Conservation (phyloP, 2,888 invertebrate genomes). For the Tenthredo livida region DNA sequence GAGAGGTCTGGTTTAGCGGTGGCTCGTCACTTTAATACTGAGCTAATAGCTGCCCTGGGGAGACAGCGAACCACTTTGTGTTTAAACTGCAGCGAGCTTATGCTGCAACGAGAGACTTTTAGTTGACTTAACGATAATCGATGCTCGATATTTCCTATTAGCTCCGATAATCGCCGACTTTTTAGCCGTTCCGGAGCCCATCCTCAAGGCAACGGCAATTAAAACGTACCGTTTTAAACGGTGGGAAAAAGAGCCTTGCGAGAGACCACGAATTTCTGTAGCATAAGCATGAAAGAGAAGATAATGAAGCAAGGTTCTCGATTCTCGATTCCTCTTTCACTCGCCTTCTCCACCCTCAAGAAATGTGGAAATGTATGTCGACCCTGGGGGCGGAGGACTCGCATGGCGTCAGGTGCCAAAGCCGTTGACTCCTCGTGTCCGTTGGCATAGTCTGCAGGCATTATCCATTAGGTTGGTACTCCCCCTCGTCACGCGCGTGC, state of each 20-base stretch:
- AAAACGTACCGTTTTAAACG: background rate
- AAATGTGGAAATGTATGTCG: background rate
- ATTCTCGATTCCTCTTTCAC: background rate
- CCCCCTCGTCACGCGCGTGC: conserved; percentile 48
- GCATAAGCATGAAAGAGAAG: too few relatives aligned
- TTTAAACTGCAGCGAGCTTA: conserved; percentile 13
- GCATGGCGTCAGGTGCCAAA: conserved; percentile 72
- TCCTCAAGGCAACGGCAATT: background rate
- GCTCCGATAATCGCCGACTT: background rate
- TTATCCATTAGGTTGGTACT: conserved; percentile 27
- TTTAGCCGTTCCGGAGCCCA: background rate
- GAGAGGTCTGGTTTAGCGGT: conserved; percentile 20
- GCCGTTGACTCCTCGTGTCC: conserved; percentile 74
- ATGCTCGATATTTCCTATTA: background rate
- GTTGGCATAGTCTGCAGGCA: conserved; percentile 66
- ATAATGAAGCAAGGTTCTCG: too few relatives aligned
- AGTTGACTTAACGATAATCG: conserved; percentile 22
- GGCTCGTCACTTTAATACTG: conserved; percentile 25
- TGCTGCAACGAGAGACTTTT: background rate
- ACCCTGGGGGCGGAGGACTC: background rate
- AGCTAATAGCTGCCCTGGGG: conserved; percentile 29
- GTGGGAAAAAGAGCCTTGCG: background rate
- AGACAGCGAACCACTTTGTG: conserved; percentile 27
- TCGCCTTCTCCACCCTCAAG: background rate
- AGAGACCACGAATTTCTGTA: background rate